Evolutionary conservation across 1,140 invertebrate species (phyloP).

Genomic region (Sesamia nonagrioides): DNA sequence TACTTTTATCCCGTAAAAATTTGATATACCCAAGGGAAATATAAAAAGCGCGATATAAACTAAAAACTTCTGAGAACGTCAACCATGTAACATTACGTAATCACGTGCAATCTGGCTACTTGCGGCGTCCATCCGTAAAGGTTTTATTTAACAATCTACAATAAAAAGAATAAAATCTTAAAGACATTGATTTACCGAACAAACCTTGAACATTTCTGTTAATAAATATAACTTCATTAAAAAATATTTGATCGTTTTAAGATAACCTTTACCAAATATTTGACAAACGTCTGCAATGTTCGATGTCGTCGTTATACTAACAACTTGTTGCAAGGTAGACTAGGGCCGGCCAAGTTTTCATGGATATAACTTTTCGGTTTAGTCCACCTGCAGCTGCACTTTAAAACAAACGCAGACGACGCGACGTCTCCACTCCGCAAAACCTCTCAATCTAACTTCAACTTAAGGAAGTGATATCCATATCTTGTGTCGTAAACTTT

Average conservation of each 20-base stretch:
- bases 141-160: constrained; percentile 1
- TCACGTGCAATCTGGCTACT: neutral
- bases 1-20: too few species aligned
- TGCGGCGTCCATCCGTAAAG: neutral
- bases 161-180: too few species aligned
- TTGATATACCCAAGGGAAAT: too few species aligned
- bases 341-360: constrained; percentile 40
- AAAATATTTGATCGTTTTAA: neutral
- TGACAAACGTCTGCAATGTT: constrained; percentile 39
- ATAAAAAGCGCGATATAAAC: too few species aligned
- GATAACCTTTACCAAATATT: constrained; percentile 30
- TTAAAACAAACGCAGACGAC: constrained; percentile 45
- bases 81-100: constrained; percentile 1
- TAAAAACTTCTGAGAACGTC: neutral
- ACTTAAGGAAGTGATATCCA: constrained; percentile 41
- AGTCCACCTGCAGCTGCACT: constrained; percentile 47
- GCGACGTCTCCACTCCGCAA: constrained; percentile 19
- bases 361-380: constrained; percentile 46
- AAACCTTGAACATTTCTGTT: too few species aligned
- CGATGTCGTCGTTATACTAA: constrained; percentile 33
- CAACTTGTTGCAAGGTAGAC: constrained; percentile 53
- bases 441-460: constrained; percentile 25
- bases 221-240: neutral
- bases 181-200: constrained; percentile 2
- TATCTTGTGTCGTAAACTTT: constrained; percentile 30